Evolutionary conservation across 2,888 invertebrate species (phyloP).

Genomic region (Parnassius apollo): DNA sequence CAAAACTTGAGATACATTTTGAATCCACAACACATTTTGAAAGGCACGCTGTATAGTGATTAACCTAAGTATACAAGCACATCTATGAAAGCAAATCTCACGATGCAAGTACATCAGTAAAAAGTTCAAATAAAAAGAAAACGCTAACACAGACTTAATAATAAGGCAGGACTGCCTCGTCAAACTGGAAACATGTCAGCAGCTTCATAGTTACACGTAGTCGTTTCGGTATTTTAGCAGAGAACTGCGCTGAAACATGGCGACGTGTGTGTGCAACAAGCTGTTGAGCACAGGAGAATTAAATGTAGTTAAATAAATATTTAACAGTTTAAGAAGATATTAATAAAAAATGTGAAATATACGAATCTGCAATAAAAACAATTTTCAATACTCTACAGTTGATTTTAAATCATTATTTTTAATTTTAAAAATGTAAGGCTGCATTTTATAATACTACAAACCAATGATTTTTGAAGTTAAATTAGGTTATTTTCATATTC

Average conservation of each 20-base stretch:
- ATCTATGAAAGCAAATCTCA: not conserved
- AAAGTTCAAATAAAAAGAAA: conserved; percentile 15
- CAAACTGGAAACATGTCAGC: conserved; percentile 18
- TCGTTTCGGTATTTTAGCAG: conserved; percentile 15
- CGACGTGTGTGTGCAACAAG: not conserved
- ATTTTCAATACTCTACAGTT: too few relatives aligned
- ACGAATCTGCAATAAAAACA: too few relatives aligned
- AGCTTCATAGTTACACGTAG: conserved; percentile 19
- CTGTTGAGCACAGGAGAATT: conserved; percentile 7
- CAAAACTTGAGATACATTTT: too few relatives aligned
- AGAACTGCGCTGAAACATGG: conserved; percentile 8
- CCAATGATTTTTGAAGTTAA: too few relatives aligned
- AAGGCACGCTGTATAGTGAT: too few relatives aligned
- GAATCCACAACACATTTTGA: too few relatives aligned
- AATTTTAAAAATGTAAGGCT: too few relatives aligned
- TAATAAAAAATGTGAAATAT: too few relatives aligned
- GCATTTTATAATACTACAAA: too few relatives aligned
- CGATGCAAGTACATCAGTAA: conserved; percentile 1
- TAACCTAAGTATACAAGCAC: too few relatives aligned
- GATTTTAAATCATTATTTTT: too few relatives aligned
- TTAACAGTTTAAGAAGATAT: not conserved
- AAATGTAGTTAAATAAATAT: not conserved
- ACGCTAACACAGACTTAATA: conserved; percentile 14
- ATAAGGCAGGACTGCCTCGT: conserved; percentile 16
- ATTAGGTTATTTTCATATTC: too few relatives aligned